Percentiles rank a stretch among this genome's conserved stretches.
These are phyloP conservation scores for Hyles euphorbiae DNA, from an alignment of 1,140 invertebrate species.

Conservation along the genomic window DNA sequence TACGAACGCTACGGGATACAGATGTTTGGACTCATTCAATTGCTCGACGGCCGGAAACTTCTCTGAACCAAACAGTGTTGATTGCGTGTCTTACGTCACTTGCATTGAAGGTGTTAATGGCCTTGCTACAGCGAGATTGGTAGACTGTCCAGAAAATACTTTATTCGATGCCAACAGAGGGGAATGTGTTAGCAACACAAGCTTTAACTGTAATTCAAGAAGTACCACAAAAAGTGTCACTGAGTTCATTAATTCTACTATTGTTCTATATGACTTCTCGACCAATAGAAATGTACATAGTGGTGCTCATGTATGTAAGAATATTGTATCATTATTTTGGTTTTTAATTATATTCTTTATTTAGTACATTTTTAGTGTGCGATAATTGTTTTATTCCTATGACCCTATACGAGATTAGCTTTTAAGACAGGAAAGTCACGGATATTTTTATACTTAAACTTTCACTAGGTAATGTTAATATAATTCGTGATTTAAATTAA, in stretches of 20 bases:
- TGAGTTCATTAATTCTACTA: not conserved
- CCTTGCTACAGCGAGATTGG: conserved; percentile 36
- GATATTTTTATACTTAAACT: too few relatives aligned
- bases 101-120: conserved; percentile 42
- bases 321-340: not conserved
- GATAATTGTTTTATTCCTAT: too few relatives aligned
- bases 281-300: not conserved
- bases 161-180: conserved; percentile 31
- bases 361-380: not conserved
- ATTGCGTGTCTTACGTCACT: conserved; percentile 41
- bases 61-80: conserved; percentile 14
- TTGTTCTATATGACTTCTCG: conserved; percentile 1
- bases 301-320: not conserved
- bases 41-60: conserved; percentile 42
- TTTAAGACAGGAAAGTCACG: too few relatives aligned
- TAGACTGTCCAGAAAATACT: conserved; percentile 34
- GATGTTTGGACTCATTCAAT: conserved; percentile 39
- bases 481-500: too few relatives aligned
- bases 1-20: conserved; percentile 49
- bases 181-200: conserved; percentile 37
- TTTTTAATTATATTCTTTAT: conserved; percentile 4
- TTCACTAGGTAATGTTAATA: too few relatives aligned
- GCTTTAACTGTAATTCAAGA: conserved; percentile 22
- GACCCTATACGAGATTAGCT: too few relatives aligned
- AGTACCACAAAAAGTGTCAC: not conserved